Percentiles rank a stretch among this genome's conserved stretches.
phyloP scores from a whole-genome alignment of 2,113 vertebrate species.

The Siniperca knerii region DNA sequence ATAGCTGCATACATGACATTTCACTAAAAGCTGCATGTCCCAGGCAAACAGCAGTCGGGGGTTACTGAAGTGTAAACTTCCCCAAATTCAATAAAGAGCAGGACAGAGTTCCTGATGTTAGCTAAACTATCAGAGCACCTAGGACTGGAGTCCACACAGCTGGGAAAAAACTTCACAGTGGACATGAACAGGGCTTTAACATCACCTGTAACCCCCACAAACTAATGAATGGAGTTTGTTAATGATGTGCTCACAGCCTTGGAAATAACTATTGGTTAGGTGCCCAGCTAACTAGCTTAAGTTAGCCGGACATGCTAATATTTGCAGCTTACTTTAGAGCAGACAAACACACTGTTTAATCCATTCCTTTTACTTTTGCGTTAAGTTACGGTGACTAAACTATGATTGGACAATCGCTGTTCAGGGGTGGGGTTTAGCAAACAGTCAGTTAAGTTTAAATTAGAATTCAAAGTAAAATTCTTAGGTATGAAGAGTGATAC shows the following conservation, averaged over 20 bases:
- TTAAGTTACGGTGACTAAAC: background rate
- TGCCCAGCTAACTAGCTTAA: too few species aligned
- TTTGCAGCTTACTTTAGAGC: background rate
- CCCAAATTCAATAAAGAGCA: background rate
- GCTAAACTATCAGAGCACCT: too few species aligned
- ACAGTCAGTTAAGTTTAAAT: background rate
- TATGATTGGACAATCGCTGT: background rate
- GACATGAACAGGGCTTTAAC: background rate
- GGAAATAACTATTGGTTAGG: background rate
- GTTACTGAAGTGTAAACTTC: too few species aligned
- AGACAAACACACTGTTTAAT: background rate
- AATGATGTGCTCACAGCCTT: background rate
- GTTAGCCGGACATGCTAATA: background rate
- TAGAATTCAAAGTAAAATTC: background rate
- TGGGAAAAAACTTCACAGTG: background rate
- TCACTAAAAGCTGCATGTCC: too few species aligned
- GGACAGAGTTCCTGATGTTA: background rate
- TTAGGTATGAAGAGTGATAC: conserved; percentile 74
- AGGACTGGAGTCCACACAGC: background rate
- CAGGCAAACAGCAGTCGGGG: too few species aligned
- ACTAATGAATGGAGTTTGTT: background rate
- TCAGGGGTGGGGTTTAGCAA: background rate
- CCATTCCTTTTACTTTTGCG: background rate
- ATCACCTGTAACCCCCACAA: background rate
- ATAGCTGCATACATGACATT: too few species aligned